Evolutionary conservation across 2,797 vertebrate species (phyloP).

Genomic region (Acanthopagrus latus): DNA sequence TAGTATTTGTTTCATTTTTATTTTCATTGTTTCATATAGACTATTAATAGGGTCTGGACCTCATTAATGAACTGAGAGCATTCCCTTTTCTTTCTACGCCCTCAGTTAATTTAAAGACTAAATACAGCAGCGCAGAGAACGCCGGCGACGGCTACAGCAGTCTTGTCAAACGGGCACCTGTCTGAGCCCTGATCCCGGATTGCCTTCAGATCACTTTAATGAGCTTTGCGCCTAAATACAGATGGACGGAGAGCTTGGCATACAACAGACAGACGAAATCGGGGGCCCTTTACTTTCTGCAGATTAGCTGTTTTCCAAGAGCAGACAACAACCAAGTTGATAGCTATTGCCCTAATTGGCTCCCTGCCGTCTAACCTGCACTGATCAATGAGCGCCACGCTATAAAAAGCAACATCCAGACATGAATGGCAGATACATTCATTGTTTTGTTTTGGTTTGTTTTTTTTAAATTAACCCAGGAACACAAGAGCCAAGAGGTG

Average conservation of each 20-base stretch:
- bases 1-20: too few relatives aligned
- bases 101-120: conserved; percentile 27
- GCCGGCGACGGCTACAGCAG: conserved; percentile 31
- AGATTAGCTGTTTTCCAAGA: conserved; percentile 62
- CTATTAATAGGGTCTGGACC: background rate
- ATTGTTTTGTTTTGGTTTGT: too few relatives aligned
- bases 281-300: conserved; percentile 49
- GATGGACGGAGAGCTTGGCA: conserved; percentile 31
- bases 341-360: conserved; percentile 85
- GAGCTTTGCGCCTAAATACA: conserved; percentile 67
- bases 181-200: conserved; percentile 47
- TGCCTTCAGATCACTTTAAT: conserved; percentile 63
- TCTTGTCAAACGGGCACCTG: conserved; percentile 59
- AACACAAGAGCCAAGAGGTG: background rate
- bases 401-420: conserved; percentile 76
- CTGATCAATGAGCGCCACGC: conserved; percentile 80
- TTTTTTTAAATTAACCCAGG: conserved; percentile 12
- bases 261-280: conserved; percentile 52
- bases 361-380: conserved; percentile 77
- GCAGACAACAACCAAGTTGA: conserved; percentile 65
- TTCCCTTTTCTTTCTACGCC: conserved; percentile 9
- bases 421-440: conserved; percentile 66
- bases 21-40: too few relatives aligned
- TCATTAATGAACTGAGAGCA: conserved; percentile 1
- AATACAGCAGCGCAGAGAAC: conserved; percentile 20